Evolutionary conservation across 2,113 vertebrate species (phyloP), one percentile per base, ranked within the genome.

Genomic region (Perca flavescens): DNA sequence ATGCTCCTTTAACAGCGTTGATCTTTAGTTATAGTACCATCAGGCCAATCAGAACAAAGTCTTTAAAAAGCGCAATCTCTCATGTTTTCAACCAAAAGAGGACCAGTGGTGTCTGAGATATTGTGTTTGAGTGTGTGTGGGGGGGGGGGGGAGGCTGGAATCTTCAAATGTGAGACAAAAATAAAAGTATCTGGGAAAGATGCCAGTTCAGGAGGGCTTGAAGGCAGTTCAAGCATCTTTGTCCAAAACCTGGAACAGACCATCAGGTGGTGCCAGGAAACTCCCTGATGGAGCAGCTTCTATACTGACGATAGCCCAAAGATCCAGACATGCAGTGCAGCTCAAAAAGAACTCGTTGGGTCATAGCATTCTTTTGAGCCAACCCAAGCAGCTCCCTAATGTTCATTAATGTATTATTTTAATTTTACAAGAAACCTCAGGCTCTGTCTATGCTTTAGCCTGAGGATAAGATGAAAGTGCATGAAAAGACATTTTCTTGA

Each of bases 181-280:
- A 84, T 72, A 74, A 72, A 83, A 31, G n/a, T 15, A 17, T 52
- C 84, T 61, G 80, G 79, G 77, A 82, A 73, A 76, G 69, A 46
- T 67, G 80, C 85, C 78, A 84, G 65, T 15, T 75, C 36, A 63
- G 69, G 79, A 77, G 50, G 21, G 47, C 76, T 61, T 78, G 54
- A 47, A 81, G 86, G 85, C 58, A 58, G 4, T 71, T 78, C 28
- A 64, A 78, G 70, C 34, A 77, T 77, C 72, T 82, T 49, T 64
- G 21, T 83, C 61, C 58, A 72, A 73, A 79, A 36, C 47, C 71
- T 67, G 76, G 50, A 54, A 53, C 62, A 49, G 49, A 53, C 66
- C 36, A 17, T 43, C 63, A 78, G 76, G 53, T 62, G 60, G 53
- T 36, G 70, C 69, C 68, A 77, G 77, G 85, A 77, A 83, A 66